Conservation (phyloP, 2,888 invertebrate genomes). For the Athalia circularis region DNA sequence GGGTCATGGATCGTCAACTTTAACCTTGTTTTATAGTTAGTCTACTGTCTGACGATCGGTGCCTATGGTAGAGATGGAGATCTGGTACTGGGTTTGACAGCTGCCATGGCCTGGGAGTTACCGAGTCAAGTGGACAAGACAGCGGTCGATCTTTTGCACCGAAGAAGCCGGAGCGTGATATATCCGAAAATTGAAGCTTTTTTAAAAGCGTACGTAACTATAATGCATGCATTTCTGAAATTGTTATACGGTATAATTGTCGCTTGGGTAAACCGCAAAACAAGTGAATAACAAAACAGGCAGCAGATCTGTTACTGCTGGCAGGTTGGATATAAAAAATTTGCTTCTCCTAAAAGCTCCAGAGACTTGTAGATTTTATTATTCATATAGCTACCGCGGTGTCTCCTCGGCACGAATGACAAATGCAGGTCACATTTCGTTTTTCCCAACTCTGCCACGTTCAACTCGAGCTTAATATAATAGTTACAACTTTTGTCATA, state of each 20-base stretch:
- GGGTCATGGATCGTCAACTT: not conserved
- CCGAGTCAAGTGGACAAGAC: slow-evolving; percentile 74
- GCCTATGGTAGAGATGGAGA: slow-evolving; percentile 76
- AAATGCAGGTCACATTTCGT: slow-evolving; percentile 40
- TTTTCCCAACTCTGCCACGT: not conserved
- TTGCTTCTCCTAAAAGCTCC: slow-evolving; percentile 40
- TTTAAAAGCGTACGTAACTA: slow-evolving; percentile 78
- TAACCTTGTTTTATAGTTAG: slow-evolving; percentile 59
- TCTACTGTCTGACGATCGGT: slow-evolving; percentile 80
- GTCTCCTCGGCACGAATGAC: slow-evolving; percentile 25
- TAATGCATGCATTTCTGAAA: not conserved
- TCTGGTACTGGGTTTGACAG: slow-evolving; percentile 83
- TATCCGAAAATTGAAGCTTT: slow-evolving; percentile 80
- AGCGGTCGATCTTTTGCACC: slow-evolving; percentile 74
- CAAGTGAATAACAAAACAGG: slow-evolving; percentile 6
- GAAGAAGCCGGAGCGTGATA: slow-evolving; percentile 78
- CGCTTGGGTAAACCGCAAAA: not conserved
- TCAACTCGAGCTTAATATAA: slow-evolving; percentile 11
- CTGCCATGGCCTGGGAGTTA: slow-evolving; percentile 86
- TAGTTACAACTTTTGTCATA: slow-evolving; percentile 3
- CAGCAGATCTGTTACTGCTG: not conserved
- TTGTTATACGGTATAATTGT: not conserved
- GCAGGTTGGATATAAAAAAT: slow-evolving; percentile 31
- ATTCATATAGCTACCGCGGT: slow-evolving; percentile 37
- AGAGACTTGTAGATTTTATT: slow-evolving; percentile 40